These are phyloP conservation scores for Gandaritis pyraliata DNA, from an alignment of 2,888 invertebrate species.

Conservation along the genomic window DNA sequence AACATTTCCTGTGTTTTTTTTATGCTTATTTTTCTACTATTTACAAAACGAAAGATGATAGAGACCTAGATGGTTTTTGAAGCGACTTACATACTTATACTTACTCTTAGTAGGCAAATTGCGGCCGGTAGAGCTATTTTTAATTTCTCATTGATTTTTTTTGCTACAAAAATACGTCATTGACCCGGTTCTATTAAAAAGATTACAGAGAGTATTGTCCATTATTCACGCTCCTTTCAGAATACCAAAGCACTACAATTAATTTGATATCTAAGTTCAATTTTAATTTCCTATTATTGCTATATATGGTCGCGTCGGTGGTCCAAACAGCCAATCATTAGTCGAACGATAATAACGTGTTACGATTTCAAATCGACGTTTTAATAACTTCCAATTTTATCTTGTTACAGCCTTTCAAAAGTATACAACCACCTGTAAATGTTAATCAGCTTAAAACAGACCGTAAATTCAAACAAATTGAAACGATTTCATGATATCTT, in stretches of 20 bases:
- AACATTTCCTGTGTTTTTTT: no score
- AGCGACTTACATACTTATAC: no score
- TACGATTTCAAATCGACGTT: conserved; percentile 60
- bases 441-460: conserved; percentile 6
- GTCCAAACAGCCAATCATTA: conserved; percentile 62
- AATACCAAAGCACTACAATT: conserved; percentile 29
- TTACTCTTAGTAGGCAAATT: no score
- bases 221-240: conserved; percentile 36
- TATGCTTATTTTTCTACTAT: no score
- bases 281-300: conserved; percentile 64
- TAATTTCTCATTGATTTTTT: no score
- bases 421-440: conserved; percentile 5
- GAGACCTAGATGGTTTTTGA: no score
- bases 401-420: conserved; percentile 30
- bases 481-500: background rate
- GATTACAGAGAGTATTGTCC: conserved; percentile 31
- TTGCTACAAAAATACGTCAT: conserved; percentile 13
- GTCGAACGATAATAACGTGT: conserved; percentile 61
- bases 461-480: conserved; percentile 8
- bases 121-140: no score
- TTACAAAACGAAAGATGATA: no score
- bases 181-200: conserved; percentile 27
- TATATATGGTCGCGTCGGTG: conserved; percentile 62
- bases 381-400: conserved; percentile 60
- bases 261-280: conserved; percentile 46